Evolutionary conservation across 2,113 vertebrate species (phyloP).

Genomic region (Neolamprologus sp.): DNA sequence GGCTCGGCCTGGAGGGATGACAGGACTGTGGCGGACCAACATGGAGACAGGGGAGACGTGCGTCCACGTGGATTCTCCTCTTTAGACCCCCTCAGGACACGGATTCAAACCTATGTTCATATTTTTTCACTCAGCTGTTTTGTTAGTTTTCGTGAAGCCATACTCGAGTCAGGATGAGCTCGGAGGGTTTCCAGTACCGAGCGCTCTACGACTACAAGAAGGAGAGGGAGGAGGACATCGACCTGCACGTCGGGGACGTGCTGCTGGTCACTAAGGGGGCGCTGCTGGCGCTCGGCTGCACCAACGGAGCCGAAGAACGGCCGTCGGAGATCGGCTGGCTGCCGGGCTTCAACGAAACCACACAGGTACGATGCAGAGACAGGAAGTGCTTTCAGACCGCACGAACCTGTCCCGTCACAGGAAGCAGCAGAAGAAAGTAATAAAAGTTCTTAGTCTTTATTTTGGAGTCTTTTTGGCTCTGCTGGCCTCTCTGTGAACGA

Average conservation of each 20-base stretch:
- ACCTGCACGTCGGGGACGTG: constrained; percentile 79
- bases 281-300: constrained; percentile 77
- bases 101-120: constrained; percentile 7
- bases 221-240: constrained; percentile 85
- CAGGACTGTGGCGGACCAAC: background rate
- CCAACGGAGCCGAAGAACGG: constrained; percentile 74
- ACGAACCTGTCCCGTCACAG: background rate
- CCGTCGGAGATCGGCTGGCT: constrained; percentile 85
- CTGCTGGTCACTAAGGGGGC: constrained; percentile 80
- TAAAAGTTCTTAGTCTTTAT: accelerated
- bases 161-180: constrained; percentile 46
- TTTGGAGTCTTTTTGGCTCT: background rate
- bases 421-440: accelerated
- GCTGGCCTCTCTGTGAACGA: accelerated
- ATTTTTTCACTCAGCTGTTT: background rate
- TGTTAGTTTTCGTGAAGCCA: constrained; percentile 9
- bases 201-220: constrained; percentile 85
- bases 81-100: constrained; percentile 21
- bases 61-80: background rate
- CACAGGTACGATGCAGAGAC: constrained; percentile 57
- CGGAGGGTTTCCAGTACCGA: constrained; percentile 84
- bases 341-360: constrained; percentile 83
- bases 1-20: constrained; percentile 52
- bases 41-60: constrained; percentile 52
- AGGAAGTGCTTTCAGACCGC: background rate